Base-by-base conservation (phyloP, 2,113 vertebrate genomes). In the Cynopterus brachyotis region DNA sequence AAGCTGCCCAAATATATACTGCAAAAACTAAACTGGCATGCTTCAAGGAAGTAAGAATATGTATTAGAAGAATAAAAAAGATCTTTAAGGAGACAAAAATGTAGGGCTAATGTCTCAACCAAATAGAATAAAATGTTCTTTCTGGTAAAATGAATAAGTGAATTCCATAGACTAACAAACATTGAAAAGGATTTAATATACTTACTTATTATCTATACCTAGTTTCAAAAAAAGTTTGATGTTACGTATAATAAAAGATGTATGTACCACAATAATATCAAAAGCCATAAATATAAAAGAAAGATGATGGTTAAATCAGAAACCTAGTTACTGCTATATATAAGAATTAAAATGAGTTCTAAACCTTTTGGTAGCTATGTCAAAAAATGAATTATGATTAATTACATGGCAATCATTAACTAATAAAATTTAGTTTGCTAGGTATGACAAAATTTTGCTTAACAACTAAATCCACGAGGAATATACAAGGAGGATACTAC, bases 231-330 rank as follows among this genome's bases (percentile, higher is more conserved):
- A 81, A 45, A 90, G 79, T 57, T 57, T 90, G 55, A 87, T 94
- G 40, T 73, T 79, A 73, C 16, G 89, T 76, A 64, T n/a, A 76
- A 78, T 78, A 78, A 94, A 92, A 92, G 24, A 70, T 73, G 30
- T 15, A 62, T 17, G 73, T 69, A 55, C 60, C 40, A 89, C 93
- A 93, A 94, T 64, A 80, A 59, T 70, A 90, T 82, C 13, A 87
- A 95, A 96, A 95, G 12, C 6, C 19, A 78, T 42, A 72, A 70
- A 67, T 91, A 81, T 57, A 92, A 94, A 93, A 93, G 16, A 30
- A 92, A 83, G 37, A 57, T 76, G 40, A 80, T 2, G 3, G 69
- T 80, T 57, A 85, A 85, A 70, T 70, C 13, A n/a, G 30, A 75
- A 91, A 92, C 40, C 5, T 85, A 64, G 45, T 80, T 67, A 76